Conservation (phyloP, 2,888 invertebrate genomes). For the Trilocha varians region DNA sequence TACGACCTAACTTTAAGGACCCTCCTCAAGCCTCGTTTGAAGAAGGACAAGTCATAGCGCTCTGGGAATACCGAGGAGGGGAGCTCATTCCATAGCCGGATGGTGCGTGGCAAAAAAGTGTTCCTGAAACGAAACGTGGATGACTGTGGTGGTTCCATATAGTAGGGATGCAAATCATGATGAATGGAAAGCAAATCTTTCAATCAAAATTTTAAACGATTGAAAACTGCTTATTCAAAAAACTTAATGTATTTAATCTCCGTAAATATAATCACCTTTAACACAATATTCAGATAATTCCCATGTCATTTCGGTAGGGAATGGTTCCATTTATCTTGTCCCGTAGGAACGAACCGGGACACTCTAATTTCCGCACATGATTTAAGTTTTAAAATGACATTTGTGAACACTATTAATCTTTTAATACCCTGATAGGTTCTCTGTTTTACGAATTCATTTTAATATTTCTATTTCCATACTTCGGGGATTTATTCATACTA, state of each 20-base stretch:
- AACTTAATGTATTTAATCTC: background rate
- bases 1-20: too few species aligned
- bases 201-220: background rate
- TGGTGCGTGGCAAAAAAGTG: too few species aligned
- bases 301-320: background rate
- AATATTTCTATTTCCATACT: background rate
- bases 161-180: too few species aligned
- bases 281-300: background rate
- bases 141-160: too few species aligned
- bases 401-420: slow-evolving; percentile 1
- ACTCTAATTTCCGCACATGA: slow-evolving; percentile 8
- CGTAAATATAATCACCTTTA: too few species aligned
- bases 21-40: too few species aligned
- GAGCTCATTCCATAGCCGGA: too few species aligned
- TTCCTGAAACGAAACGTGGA: too few species aligned
- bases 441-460: background rate
- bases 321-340: slow-evolving; percentile 5
- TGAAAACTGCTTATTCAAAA: background rate
- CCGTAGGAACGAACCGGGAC: slow-evolving; percentile 3
- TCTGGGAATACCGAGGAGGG: too few species aligned
- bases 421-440: background rate
- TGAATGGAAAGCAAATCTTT: too few species aligned
- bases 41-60: too few species aligned
- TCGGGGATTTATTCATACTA: too few species aligned
- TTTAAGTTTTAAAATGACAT: slow-evolving; percentile 5